phyloP scores from a whole-genome alignment of 2,888 invertebrate species.

The Dermolepida albohirtum region DNA sequence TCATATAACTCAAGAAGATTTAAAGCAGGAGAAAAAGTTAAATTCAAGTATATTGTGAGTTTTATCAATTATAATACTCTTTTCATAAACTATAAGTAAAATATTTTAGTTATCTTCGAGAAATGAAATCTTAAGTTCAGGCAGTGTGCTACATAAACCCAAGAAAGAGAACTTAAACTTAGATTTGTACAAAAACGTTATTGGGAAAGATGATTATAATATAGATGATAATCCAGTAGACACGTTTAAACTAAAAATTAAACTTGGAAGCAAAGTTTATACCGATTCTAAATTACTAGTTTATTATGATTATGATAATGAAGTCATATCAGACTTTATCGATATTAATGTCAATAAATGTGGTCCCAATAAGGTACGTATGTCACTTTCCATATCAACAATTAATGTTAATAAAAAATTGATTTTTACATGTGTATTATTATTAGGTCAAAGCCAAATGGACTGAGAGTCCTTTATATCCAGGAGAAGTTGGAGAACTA shows the following conservation, averaged over 20 bases:
- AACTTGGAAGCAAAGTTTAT: slow-evolving; percentile 75
- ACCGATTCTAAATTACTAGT: slow-evolving; percentile 59
- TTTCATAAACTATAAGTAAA: no score
- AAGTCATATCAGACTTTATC: slow-evolving; percentile 19
- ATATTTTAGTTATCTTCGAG: slow-evolving; percentile 8
- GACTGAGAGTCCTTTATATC: no score
- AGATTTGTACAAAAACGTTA: slow-evolving; percentile 3
- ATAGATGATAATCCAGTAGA: slow-evolving; percentile 58
- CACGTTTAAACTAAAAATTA: slow-evolving; percentile 71
- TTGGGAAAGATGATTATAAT: slow-evolving; percentile 46
- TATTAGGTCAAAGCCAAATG: no score
- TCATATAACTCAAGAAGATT: slow-evolving; percentile 2
- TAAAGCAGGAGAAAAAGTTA: neutral
- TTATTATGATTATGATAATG: slow-evolving; percentile 5
- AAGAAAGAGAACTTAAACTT: neutral
- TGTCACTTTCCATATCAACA: no score
- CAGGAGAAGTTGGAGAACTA: no score
- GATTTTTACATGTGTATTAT: no score
- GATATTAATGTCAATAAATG: neutral
- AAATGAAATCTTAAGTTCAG: slow-evolving; percentile 1
- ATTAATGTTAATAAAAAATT: no score
- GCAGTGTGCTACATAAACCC: neutral
- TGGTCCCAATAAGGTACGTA: slow-evolving; percentile 9
- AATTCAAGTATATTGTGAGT: slow-evolving; percentile 12
- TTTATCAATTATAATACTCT: no score